Base-by-base conservation (phyloP, 2,797 vertebrate species). In the Rhadinocentrus ornatus region DNA sequence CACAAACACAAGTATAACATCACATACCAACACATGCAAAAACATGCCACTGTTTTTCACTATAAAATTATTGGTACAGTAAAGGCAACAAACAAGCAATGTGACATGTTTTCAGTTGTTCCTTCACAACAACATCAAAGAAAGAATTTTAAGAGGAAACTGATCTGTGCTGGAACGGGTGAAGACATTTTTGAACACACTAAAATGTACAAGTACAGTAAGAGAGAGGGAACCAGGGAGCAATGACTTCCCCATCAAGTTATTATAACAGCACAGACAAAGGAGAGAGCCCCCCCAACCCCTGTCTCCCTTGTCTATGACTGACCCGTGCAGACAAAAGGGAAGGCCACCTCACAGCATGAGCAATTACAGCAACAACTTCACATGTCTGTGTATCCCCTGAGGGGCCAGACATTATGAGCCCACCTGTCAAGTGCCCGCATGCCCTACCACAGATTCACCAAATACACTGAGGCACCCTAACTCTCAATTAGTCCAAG, bases 351-450 rank as follows among this genome's bases (percentile, higher is more conserved):
- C 88, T 90, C 86, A 78, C 83, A 80, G 86, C 89, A 82, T 90
- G 93, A 94, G 93, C 95, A 96, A 95, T 95, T 95, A 94, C 91
- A 94, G 92, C 90, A 90, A 95, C 93, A 95, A 89, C 87, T 89
- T 89, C 75, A 67, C 71, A 72, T 81, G 46, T 80, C 81, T 79
- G 64, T 73, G 64, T 59, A 66, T 54, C 63, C 80, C 83, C 77
- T 24, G 4, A 78, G 86, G 87, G 85, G 70, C 70, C 81, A 65
- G 63, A 80, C 82, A 94, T 96, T 95, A 95, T 92, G 90, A 91
- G 94, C 89, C 92, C 90, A 94, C 94, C 94, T 94, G 94, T 95
- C 94, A 96, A 88, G 88, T 72, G 81, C 86, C 86, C 88, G 87
- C 89, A 86, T 83, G 82, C 80, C 84, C 85, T 88, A 88, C 92